phyloP scores from a whole-genome alignment of 53 echinoderm and acorn worm species.

The Paracentrotus lividus region DNA sequence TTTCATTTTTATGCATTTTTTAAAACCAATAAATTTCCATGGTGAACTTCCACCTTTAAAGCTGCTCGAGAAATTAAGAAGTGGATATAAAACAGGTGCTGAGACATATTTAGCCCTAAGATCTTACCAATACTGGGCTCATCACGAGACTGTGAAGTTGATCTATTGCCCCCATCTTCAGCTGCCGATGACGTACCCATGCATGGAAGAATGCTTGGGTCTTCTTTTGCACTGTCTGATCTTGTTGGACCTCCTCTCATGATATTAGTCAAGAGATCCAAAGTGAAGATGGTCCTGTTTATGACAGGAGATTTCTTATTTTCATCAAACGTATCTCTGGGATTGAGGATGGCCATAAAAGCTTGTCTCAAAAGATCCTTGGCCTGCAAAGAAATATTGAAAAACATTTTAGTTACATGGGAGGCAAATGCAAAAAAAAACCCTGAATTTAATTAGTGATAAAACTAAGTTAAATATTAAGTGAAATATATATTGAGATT shows the following conservation, averaged over 20 bases:
- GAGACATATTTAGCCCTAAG: neutral
- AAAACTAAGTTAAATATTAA: too few relatives aligned
- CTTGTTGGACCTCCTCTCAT: neutral
- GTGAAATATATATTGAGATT: too few relatives aligned
- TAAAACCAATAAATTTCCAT: too few relatives aligned
- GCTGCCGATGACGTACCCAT: neutral
- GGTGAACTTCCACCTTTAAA: too few relatives aligned
- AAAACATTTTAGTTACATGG: neutral
- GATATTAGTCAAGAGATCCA: slow-evolving; percentile 64
- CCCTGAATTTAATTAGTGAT: too few relatives aligned
- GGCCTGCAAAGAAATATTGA: neutral
- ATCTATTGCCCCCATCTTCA: slow-evolving; percentile 11
- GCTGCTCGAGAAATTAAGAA: neutral
- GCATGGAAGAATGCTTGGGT: neutral
- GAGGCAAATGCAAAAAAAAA: neutral
- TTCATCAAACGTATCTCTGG: neutral
- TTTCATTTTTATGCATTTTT: too few relatives aligned
- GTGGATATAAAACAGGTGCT: neutral
- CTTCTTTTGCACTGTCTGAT: neutral
- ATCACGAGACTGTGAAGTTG: neutral
- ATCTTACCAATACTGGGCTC: neutral
- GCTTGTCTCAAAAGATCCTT: neutral
- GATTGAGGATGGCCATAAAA: neutral
- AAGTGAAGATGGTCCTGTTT: slow-evolving; percentile 74
- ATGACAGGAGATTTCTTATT: slow-evolving; percentile 30